Evolutionary conservation across 2,888 invertebrate genomes (phyloP), one percentile per base, ranked within the genome.

Genomic region (Spodoptera exigua): DNA sequence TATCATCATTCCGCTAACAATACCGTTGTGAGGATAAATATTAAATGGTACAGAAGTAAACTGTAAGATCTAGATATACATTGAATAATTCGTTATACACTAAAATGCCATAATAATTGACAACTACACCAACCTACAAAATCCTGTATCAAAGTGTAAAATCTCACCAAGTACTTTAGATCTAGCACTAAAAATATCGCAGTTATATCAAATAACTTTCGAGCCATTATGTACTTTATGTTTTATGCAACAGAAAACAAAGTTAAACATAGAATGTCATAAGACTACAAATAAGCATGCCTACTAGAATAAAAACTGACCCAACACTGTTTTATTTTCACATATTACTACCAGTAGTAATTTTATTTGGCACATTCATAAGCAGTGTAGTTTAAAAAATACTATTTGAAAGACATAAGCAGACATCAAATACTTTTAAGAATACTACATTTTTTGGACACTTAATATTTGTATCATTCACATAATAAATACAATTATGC

Each of bases 161-260:
- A 10, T 16, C 40, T 46, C 44, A 40, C 16, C 21, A 9, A 43
- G 13, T n/a, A 16, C 21, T 62, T 27, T 27, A 27, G 18, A 43
- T 3, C 9, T 46, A 27, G n/a, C 34, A 16, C 21, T 5, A 34
- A 39, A 44, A 53, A 16, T 36, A 32, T 17, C 13, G 1, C 9
- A 35, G 53, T 41, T 41, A 63, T 70, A 53, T 46, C 39, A 35
- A 63, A 70, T 49, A 54, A 55, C 37, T 27, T 18, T 35, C 9
- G 16, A 46, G 34, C 34, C 46, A 37, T 37, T 21, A 49, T 9
- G 21, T 21, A 34, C 41, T 44, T 44, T 21, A 49, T 9, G 34
- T 16, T 55, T n/a, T 61, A 44, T n/a, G 7, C 5, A 2, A 35
- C 34, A 27, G n/a, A 37, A 37, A 32, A 12, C 12, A 13, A 17